Evolutionary conservation across 2,113 vertebrate genomes (phyloP).

Genomic region (Mirza zaza): DNA sequence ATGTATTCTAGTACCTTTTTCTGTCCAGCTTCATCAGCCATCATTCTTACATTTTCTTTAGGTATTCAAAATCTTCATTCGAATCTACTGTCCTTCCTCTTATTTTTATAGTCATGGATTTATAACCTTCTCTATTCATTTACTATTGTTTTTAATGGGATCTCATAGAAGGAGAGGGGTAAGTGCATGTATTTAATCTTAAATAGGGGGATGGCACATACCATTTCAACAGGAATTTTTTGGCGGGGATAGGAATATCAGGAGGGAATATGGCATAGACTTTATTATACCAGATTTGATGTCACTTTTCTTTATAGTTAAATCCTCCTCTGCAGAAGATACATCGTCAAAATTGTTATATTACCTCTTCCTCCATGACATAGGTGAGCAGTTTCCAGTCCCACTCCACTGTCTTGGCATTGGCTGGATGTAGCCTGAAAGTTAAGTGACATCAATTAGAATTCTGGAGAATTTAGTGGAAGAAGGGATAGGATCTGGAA

Average conservation of each 20-base stretch:
- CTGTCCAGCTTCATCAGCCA: background rate
- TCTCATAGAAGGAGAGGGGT: background rate
- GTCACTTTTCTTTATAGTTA: slow-evolving; percentile 3
- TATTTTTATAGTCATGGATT: background rate
- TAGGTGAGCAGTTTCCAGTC: slow-evolving; percentile 91
- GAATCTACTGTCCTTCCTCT: background rate
- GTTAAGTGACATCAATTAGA: slow-evolving; percentile 63
- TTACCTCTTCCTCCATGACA: slow-evolving; percentile 90
- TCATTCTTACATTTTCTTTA: background rate
- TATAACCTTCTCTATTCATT: background rate
- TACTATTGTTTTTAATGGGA: background rate
- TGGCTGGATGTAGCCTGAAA: slow-evolving; percentile 92
- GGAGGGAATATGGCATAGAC: background rate
- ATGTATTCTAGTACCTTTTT: background rate
- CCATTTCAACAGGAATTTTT: background rate
- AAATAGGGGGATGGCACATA: background rate
- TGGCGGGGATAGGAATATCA: background rate
- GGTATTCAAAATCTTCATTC: background rate
- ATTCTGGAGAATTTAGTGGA: background rate
- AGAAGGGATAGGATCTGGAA: background rate
- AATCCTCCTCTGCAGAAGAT: slow-evolving; percentile 40
- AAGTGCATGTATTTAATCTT: background rate
- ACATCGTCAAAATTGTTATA: background rate
- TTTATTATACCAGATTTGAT: background rate
- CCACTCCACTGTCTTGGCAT: slow-evolving; percentile 87